Base-by-base conservation (phyloP, 2,888 invertebrate genomes). In the Drosophila anomalata region DNA sequence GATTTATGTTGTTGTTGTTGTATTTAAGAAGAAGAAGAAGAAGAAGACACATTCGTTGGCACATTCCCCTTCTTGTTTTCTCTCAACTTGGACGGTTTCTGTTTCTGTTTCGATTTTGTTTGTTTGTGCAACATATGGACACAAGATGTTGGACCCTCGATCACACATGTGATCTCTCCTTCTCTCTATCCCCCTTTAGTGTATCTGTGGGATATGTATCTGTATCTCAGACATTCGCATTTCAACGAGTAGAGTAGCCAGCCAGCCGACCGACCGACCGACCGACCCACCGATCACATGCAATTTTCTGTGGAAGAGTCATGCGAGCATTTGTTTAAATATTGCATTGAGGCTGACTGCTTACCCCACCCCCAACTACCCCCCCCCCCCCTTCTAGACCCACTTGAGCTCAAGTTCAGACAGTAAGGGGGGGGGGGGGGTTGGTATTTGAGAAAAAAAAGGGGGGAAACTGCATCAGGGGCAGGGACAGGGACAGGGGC, bases 121-220 rank as follows among this genome's bases (percentile, higher is more conserved):
- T 87, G 82, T 79, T 81, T 87, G 71, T 60, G 61, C 77, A 83
- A 79, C 83, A 83, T 83, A 81, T 83, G 83, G 83, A 65, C 77
- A 76, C 83, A 83, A 83, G 77, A 83, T 83, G 83, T 84, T 84
- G 77, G 69, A 66, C 77, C 66, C 63, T 48, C 66, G 75, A 60
- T 67, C 69, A 73, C 80, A 86, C 80, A 67, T 54, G 57, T 58
- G 58, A 61, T 47, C 22, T 39, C 31, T 29, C 20, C 14, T 26
- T 24, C 26, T 26, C 26, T 7, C 26, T 4, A 6, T 7, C 26
- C 7, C 26, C 6, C 26, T 4, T 2, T 6, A 33, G n/a, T 12
- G 33, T 33, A 33, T 33, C 33, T 33, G 33, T 5, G 50, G 9
- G 47, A 6, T 39, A 55, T 42, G 44, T 42, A 24, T 36, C 44